Evolutionary conservation across 2,888 invertebrate genomes (phyloP).

Genomic region (Drosophila borborema): DNA sequence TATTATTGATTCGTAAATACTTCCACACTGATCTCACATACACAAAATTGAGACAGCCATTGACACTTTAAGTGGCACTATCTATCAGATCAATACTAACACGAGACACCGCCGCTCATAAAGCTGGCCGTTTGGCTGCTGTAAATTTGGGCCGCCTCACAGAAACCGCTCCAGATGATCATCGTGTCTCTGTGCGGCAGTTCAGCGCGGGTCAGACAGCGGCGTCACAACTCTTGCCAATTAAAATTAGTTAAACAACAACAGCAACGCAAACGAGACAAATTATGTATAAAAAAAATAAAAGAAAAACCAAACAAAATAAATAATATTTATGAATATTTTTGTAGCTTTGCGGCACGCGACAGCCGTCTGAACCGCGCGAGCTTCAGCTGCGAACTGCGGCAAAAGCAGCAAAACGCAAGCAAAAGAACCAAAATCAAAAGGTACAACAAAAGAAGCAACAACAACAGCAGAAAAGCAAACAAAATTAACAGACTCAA

Average conservation of each 20-base stretch:
- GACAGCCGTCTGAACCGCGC: constrained; percentile 61
- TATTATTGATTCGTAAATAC: constrained; percentile 38
- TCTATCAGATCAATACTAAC: constrained; percentile 78
- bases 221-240: constrained; percentile 27
- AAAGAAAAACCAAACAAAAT: constrained; percentile 9
- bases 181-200: constrained; percentile 49
- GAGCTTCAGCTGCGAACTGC: constrained; percentile 69
- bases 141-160: constrained; percentile 84
- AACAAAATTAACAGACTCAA: constrained; percentile 45
- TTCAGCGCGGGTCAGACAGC: constrained; percentile 52
- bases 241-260: constrained; percentile 34
- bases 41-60: constrained; percentile 10
- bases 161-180: constrained; percentile 85
- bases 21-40: constrained; percentile 13
- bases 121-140: constrained; percentile 83
- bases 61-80: constrained; percentile 42
- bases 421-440: constrained; percentile 47
- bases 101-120: constrained; percentile 81
- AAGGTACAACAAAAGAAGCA: constrained; percentile 50
- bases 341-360: constrained; percentile 50
- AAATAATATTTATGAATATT: constrained; percentile 21
- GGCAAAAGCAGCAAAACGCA: constrained; percentile 16
- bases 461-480: constrained; percentile 39
- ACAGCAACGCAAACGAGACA: constrained; percentile 9
- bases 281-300: constrained; percentile 28